Base-by-base conservation (phyloP, 1,140 invertebrate species). In the Scaptomyza montana region DNA sequence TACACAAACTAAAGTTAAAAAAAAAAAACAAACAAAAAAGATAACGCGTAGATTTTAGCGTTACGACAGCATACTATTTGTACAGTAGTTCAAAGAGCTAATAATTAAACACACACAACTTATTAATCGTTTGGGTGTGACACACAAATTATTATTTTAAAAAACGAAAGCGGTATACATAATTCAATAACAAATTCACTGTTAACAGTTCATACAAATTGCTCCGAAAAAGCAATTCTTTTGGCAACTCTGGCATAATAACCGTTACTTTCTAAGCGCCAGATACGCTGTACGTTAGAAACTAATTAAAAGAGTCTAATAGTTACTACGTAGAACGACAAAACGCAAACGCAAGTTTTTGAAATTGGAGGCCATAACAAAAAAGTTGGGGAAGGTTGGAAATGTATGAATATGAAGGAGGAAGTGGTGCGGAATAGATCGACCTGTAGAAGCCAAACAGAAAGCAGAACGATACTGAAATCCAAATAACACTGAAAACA, bases 161-260 rank as follows among this genome's bases (percentile, higher is more conserved):
- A 56, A 65, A 47, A 12, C 8, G 39, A 33, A 50, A 47, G 21
- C n/a, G 16, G n/a, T n/a, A n/a, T n/a, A 69, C 54, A 16, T 16
- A 16, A 16, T 16, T 16, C 16, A 61, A 65, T 73, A 73, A 67
- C 53, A 87, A 89, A 74, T 89, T 89, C 84, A 89, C 57, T 89
- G 84, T 89, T 89, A 89, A 89, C 84, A 89, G 72, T 75, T 75
- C 79, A 87, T 87, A 63, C 16, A 59, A 75, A 63, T 61, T 53
- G 30, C 55, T 61, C 12, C 45, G 36, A 57, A 66, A 39, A 78
- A 55, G 54, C 57, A 54, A 61, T 71, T 51, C 43, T 33, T 28
- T 68, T 63, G 70, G 59, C 41, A 69, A 69, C 64, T 59, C 60
- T 77, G 61, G 72, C 76, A 64, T 80, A 77, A 80, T 77, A 61